Conservation (phyloP, 2,888 invertebrate genomes). For the Zootermopsis nevadensis region DNA sequence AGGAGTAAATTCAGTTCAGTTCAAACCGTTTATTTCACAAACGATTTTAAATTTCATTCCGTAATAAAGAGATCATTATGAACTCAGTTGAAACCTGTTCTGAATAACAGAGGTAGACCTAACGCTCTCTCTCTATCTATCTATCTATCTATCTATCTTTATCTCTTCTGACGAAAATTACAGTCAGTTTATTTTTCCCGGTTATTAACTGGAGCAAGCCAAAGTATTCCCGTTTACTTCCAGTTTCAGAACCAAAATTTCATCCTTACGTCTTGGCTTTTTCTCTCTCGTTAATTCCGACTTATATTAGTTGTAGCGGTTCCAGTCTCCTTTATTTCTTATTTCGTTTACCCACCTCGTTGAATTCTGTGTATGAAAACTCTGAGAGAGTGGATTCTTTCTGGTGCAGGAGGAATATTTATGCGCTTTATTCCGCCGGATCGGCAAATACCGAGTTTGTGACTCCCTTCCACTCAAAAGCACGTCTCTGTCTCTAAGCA, state of each 20-base stretch:
- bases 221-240: background rate
- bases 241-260: background rate
- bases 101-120: background rate
- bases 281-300: background rate
- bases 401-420: background rate
- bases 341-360: background rate
- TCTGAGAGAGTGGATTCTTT: background rate
- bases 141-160: too few relatives aligned
- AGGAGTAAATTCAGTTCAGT: too few relatives aligned
- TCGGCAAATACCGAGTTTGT: background rate
- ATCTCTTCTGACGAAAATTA: background rate
- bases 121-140: background rate
- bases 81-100: background rate
- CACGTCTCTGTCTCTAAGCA: background rate
- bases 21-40: too few relatives aligned
- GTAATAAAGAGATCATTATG: background rate
- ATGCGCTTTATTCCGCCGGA: background rate
- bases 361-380: background rate
- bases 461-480: background rate
- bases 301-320: background rate
- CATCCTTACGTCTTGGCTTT: background rate
- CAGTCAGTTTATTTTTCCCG: background rate
- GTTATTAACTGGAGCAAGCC: background rate
- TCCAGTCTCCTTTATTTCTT: constrained; percentile 2
- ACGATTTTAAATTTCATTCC: background rate